These are phyloP conservation scores for Cyclophora punctaria DNA, from an alignment of 2,888 invertebrate genomes.

Conservation along the genomic window DNA sequence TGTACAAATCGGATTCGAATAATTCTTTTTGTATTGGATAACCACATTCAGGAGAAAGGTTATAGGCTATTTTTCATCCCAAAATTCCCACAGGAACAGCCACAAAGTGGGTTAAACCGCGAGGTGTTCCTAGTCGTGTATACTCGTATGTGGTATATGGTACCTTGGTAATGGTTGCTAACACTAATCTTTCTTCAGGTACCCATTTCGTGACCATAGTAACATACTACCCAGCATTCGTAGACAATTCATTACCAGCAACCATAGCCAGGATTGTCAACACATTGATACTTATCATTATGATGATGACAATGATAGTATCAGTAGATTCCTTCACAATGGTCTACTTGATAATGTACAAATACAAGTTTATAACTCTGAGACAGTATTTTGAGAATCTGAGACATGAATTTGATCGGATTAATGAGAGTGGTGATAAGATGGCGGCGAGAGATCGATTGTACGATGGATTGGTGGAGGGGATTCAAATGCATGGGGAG, in stretches of 20 bases:
- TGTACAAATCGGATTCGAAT: too few relatives aligned
- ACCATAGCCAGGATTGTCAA: slow-evolving; percentile 32
- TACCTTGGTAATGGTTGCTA: too few relatives aligned
- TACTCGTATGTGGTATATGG: too few relatives aligned
- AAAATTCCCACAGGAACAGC: too few relatives aligned
- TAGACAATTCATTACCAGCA: slow-evolving; percentile 41
- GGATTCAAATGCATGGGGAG: slow-evolving; percentile 54
- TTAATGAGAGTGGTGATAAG: slow-evolving; percentile 26
- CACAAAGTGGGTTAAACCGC: too few relatives aligned
- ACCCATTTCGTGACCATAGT: slow-evolving; percentile 55
- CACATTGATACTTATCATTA: slow-evolving; percentile 36
- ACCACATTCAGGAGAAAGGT: too few relatives aligned
- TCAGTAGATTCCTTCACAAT: slow-evolving; percentile 47
- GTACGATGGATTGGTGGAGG: slow-evolving; percentile 42
- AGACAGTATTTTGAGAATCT: slow-evolving; percentile 49
- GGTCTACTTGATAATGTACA: slow-evolving; percentile 51
- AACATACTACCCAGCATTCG: slow-evolving; percentile 52
- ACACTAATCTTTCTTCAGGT: slow-evolving; percentile 31
- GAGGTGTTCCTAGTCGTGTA: too few relatives aligned
- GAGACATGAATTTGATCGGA: slow-evolving; percentile 31
- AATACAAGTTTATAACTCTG: slow-evolving; percentile 60
- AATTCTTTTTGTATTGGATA: too few relatives aligned
- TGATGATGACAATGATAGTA: slow-evolving; percentile 55
- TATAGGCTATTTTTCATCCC: too few relatives aligned
- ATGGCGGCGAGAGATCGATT: slow-evolving; percentile 37